Base-by-base conservation (phyloP, 2,113 vertebrate species). In the Pseudorhombus dupliciocellatus region DNA sequence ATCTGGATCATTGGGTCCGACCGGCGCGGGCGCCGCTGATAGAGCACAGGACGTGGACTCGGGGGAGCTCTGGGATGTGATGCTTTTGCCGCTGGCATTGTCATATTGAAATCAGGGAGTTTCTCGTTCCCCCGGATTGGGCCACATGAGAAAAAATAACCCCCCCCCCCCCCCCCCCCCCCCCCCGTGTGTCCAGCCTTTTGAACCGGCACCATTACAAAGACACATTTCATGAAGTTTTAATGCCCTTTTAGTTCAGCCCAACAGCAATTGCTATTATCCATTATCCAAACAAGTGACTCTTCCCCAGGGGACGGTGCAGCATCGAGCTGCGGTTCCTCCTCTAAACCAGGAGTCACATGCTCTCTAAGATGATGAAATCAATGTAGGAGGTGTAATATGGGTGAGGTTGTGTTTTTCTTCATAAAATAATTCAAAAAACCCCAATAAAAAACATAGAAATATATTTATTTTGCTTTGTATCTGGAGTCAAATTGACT, bases 31-130 rank as follows among this genome's bases (percentile, higher is more conserved):
- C 58, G 70, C 70, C 64, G 40, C 70, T 72, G 81, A 87, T 82
- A 34, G 70, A 78, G 83, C 30, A 50, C 56, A 86, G 73, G 62
- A 77, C 76, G 70, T 54, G 69, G 77, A 59, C 75, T 66, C 77
- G 1, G 70, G 73, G 73, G 83, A 81, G 74, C 59, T 70, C 68
- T 42, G 80, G 85, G 84, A 88, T 83, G 79, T 55, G 77, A 85
- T 83, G 90, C 88, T 91, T 88, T 91, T 91, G 89, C 91, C 90
- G 76, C 42, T 44, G 90, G 89, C 91, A 90, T 84, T 92, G 91
- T 92, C 90, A 92, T 90, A 87, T 86, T 88, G 83, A 87, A 92
- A 92, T 90, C 73, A 75, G 55, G 84, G 79, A 75, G 78, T 75
- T 84, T 64, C 81, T 82, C 46, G 61, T 44, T 81, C 37, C 66